Conservation (phyloP, 2,888 invertebrate genomes). For the Tipula confusa region DNA sequence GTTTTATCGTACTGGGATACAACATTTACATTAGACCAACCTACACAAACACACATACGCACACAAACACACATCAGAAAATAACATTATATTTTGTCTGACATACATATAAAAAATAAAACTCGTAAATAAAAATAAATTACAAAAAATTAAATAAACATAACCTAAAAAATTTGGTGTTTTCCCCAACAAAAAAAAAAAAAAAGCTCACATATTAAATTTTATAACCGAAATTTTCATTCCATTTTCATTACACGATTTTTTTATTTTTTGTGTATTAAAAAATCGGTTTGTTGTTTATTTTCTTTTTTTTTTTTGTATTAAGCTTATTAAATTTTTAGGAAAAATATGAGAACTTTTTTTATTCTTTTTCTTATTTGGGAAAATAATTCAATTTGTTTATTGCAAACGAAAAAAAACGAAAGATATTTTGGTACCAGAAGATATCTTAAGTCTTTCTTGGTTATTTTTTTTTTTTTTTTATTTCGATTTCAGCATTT, state of each 20-base stretch:
- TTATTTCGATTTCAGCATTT: slow-evolving; percentile 1
- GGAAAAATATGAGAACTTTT: background rate
- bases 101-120: background rate
- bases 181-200: background rate
- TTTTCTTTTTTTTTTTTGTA: background rate
- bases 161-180: background rate
- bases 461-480: background rate
- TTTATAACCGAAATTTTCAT: background rate
- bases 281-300: slow-evolving; percentile 17
- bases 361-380: background rate
- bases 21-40: background rate
- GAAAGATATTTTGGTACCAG: background rate
- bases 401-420: background rate
- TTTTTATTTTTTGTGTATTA: background rate
- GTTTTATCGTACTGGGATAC: background rate
- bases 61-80: too few relatives aligned
- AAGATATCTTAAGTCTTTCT: background rate
- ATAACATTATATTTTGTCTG: too few relatives aligned
- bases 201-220: background rate
- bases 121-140: slow-evolving; percentile 5
- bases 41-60: background rate
- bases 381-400: slow-evolving; percentile 8
- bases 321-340: slow-evolving; percentile 25
- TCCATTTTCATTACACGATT: background rate
- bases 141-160: slow-evolving; percentile 9